phyloP scores from a whole-genome alignment of 2,888 invertebrate species.

The Drosophila neutralis region DNA sequence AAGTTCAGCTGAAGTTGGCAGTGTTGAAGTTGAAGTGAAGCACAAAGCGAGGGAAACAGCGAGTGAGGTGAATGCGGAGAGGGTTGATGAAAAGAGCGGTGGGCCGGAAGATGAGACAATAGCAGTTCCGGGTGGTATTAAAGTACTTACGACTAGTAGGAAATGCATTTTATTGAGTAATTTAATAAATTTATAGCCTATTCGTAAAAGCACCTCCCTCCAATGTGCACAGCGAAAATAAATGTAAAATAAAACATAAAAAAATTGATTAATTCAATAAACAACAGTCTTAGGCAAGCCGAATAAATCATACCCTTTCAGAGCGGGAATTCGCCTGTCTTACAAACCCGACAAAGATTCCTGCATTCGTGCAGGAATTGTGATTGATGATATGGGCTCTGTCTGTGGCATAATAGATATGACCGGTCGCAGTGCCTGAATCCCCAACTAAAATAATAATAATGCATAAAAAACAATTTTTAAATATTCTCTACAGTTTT shows the following conservation, averaged over 20 bases:
- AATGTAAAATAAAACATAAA: conserved; percentile 13
- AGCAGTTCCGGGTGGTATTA: conserved; percentile 20
- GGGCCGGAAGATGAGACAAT: not conserved
- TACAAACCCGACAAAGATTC: too few species aligned
- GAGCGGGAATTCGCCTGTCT: not conserved
- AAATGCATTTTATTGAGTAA: conserved; percentile 23
- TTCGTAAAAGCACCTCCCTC: not conserved
- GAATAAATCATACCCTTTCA: not conserved
- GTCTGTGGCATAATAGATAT: too few species aligned
- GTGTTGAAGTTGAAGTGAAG: conserved; percentile 17
- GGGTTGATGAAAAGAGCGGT: not conserved
- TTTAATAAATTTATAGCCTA: conserved; percentile 12
- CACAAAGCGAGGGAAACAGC: not conserved
- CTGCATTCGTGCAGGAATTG: not conserved
- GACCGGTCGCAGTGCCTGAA: too few species aligned
- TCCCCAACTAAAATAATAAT: too few species aligned
- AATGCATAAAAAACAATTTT: too few species aligned
- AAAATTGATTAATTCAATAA: conserved; percentile 1
- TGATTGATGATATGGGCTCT: not conserved
- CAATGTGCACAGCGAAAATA: not conserved
- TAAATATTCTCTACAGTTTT: too few species aligned
- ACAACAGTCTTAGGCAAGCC: not conserved
- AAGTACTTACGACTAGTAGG: conserved; percentile 11
- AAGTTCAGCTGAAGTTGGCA: conserved; percentile 66
- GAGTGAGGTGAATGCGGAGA: not conserved